phyloP scores from a whole-genome alignment of 2,888 invertebrate species.

The Pseudanteris insignis region DNA sequence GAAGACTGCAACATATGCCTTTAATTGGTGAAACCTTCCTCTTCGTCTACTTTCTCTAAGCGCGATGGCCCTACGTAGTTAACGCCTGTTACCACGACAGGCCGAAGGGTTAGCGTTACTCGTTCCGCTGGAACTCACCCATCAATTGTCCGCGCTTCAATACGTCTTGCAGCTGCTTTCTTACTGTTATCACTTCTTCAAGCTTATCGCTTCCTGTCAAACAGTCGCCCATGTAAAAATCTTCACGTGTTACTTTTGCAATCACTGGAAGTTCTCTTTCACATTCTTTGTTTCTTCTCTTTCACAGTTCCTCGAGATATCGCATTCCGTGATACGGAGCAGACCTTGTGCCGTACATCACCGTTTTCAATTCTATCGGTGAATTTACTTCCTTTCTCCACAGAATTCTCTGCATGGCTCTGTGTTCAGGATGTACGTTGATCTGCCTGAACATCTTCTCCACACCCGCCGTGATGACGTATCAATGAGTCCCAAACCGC shows the following conservation, averaged over 20 bases:
- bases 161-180: neutral
- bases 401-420: slow-evolving; percentile 1
- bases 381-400: neutral
- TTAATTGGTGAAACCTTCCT: too few relatives aligned
- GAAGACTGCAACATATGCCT: too few relatives aligned
- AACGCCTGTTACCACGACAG: too few relatives aligned
- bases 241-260: neutral
- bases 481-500: neutral
- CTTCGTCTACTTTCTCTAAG: too few relatives aligned
- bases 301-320: neutral
- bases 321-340: slow-evolving; percentile 9
- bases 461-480: neutral
- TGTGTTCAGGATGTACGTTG: neutral
- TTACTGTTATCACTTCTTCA: neutral
- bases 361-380: slow-evolving; percentile 2
- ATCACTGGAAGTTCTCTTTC: neutral
- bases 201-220: neutral
- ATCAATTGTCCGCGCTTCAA: too few relatives aligned
- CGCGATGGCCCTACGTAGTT: too few relatives aligned
- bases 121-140: too few relatives aligned
- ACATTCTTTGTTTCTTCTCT: too few relatives aligned
- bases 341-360: slow-evolving; percentile 11
- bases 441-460: slow-evolving; percentile 8
- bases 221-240: slow-evolving; percentile 9
- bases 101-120: too few relatives aligned